A percentile compares a stretch with the other conserved stretches of the same genome.
Conservation (phyloP, 2,113 vertebrate species). For the Benitochromis conjunctus region DNA sequence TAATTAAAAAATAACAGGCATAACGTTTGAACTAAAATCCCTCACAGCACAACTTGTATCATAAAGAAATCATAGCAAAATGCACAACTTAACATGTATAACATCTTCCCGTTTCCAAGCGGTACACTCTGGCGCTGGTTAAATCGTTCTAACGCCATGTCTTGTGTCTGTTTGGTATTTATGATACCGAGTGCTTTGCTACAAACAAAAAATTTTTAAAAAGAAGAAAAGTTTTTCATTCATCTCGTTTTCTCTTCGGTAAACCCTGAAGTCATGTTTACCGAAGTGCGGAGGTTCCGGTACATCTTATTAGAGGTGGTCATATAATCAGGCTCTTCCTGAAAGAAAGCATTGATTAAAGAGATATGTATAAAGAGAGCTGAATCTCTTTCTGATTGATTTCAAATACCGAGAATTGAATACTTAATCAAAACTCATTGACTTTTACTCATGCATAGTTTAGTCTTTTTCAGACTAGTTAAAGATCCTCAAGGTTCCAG, state of each 20-base stretch:
- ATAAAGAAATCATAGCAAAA: neutral
- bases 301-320: neutral
- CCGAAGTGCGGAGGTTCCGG: neutral
- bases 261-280: neutral
- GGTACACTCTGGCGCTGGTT: neutral
- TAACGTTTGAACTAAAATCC: neutral
- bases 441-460: neutral
- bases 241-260: neutral
- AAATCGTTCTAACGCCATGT: neutral
- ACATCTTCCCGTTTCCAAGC: neutral
- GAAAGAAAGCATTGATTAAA: neutral
- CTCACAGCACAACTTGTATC: neutral
- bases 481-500: neutral
- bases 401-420: constrained; percentile 8
- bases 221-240: neutral
- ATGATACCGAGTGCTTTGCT: neutral
- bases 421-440: constrained; percentile 19
- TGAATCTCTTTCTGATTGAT: neutral
- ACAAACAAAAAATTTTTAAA: neutral
- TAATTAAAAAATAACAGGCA: neutral
- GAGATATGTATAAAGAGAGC: neutral
- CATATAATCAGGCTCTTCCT: neutral
- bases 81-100: too few species aligned
- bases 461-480: neutral
- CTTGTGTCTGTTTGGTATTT: neutral